These are phyloP conservation scores for Acromyrmex echinatior DNA, from an alignment of 1,140 invertebrate genomes.

Conservation along the genomic window DNA sequence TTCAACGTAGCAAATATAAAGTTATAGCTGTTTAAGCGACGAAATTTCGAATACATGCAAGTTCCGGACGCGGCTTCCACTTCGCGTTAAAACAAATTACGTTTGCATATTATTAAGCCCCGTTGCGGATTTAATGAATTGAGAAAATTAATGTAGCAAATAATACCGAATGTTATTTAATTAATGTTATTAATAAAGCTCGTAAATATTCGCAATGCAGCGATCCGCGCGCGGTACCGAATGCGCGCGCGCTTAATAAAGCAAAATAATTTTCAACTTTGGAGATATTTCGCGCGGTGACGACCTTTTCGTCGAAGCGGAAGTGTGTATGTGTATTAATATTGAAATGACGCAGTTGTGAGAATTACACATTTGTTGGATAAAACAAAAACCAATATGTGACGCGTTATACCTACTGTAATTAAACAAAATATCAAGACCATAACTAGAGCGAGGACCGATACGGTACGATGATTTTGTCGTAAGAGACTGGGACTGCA, in stretches of 20 bases:
- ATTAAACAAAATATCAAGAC: constrained; percentile 22
- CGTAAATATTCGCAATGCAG: constrained; percentile 35
- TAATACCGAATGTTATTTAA: constrained; percentile 58
- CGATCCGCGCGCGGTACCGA: not conserved
- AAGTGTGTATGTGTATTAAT: constrained; percentile 19
- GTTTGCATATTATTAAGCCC: constrained; percentile 45
- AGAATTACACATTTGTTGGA: not conserved
- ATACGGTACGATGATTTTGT: constrained; percentile 33
- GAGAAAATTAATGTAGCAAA: constrained; percentile 57
- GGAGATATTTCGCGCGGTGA: constrained; percentile 6
- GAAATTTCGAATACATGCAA: constrained; percentile 23
- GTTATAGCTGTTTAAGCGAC: constrained; percentile 38
- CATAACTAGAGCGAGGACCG: constrained; percentile 13
- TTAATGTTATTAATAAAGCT: constrained; percentile 61
- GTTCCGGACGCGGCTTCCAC: not conserved
- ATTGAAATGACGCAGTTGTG: constrained; percentile 14
- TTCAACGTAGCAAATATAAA: constrained; percentile 39
- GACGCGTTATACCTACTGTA: not conserved
- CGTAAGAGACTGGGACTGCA: not conserved
- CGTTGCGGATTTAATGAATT: constrained; percentile 55
- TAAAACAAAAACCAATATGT: not conserved
- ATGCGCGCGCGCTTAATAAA: constrained; percentile 31
- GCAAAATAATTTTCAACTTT: constrained; percentile 42
- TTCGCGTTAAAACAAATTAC: constrained; percentile 52
- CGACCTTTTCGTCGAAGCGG: not conserved